These are phyloP conservation scores for Doryteuthis pealeii DNA, from an alignment of 1,140 invertebrate genomes.

Conservation along the genomic window DNA sequence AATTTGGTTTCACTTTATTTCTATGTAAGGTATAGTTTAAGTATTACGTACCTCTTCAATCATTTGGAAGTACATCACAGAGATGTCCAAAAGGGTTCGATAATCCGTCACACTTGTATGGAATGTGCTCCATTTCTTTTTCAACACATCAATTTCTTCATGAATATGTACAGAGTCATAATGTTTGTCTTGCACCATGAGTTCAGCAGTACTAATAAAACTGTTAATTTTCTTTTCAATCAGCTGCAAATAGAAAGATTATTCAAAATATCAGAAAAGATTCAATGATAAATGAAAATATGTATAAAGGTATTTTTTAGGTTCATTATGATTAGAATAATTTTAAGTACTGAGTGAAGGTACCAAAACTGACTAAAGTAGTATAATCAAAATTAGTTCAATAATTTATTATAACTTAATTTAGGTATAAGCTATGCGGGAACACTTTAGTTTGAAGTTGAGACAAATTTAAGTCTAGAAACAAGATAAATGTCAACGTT, in stretches of 20 bases:
- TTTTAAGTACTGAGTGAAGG: too few species aligned
- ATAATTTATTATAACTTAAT: too few species aligned
- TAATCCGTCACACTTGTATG: conserved; percentile 71
- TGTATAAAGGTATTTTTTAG: neutral
- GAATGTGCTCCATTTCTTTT: conserved; percentile 74
- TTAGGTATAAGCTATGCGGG: too few species aligned
- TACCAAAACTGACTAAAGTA: too few species aligned
- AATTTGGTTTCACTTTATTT: too few species aligned
- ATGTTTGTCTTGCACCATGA: conserved; percentile 66
- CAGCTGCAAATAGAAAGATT: conserved; percentile 58
- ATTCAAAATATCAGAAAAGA: neutral
- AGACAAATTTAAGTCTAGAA: too few species aligned
- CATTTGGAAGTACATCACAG: conserved; percentile 65
- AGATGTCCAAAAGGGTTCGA: conserved; percentile 64
- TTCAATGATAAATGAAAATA: too few species aligned
- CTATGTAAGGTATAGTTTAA: too few species aligned
- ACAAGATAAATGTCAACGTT: too few species aligned
- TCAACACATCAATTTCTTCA: conserved; percentile 69
- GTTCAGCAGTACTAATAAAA: conserved; percentile 72
- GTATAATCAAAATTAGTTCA: too few species aligned
- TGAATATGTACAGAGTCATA: conserved; percentile 63
- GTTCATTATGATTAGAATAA: neutral
- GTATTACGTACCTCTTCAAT: conserved; percentile 64
- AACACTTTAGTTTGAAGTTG: too few species aligned
- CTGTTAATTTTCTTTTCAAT: conserved; percentile 74